phyloP scores from a whole-genome alignment of 2,888 invertebrate genomes.

The Saturnia japonica region DNA sequence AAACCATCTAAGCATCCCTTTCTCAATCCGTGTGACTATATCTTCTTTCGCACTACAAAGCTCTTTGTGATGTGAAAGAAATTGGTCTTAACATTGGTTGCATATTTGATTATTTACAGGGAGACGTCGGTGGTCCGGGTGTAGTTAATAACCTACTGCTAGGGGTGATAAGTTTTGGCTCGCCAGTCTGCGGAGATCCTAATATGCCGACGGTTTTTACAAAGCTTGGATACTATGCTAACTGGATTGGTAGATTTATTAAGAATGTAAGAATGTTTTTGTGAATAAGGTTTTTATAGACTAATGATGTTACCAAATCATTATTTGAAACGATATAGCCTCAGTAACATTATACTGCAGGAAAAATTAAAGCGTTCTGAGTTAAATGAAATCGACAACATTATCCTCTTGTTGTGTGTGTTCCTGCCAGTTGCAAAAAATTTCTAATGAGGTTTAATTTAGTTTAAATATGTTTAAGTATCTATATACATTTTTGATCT shows the following conservation, averaged over 20 bases:
- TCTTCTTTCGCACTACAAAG: too few relatives aligned
- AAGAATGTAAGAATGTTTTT: slow-evolving; percentile 32
- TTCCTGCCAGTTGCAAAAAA: not conserved
- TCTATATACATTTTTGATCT: not conserved
- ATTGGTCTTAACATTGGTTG: not conserved
- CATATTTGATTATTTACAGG: slow-evolving; percentile 30
- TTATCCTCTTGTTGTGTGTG: not conserved
- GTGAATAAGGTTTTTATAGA: not conserved
- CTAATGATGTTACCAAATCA: not conserved
- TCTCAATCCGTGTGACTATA: too few relatives aligned
- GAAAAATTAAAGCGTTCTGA: not conserved
- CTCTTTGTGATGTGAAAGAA: too few relatives aligned
- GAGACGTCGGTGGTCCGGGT: slow-evolving; percentile 50
- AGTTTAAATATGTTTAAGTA: not conserved
- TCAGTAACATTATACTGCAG: not conserved
- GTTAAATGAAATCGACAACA: not conserved
- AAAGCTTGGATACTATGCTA: slow-evolving; percentile 40
- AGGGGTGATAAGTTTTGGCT: slow-evolving; percentile 52
- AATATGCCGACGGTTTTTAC: slow-evolving; percentile 55
- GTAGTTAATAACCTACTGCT: slow-evolving; percentile 36
- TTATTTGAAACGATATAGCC: not conserved
- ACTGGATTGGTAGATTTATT: slow-evolving; percentile 49
- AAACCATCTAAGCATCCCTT: too few relatives aligned
- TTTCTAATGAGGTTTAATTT: not conserved
- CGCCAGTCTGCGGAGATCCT: slow-evolving; percentile 43